Evolutionary conservation across 2,888 invertebrate species (phyloP).

Genomic region (Agriopis marginaria): DNA sequence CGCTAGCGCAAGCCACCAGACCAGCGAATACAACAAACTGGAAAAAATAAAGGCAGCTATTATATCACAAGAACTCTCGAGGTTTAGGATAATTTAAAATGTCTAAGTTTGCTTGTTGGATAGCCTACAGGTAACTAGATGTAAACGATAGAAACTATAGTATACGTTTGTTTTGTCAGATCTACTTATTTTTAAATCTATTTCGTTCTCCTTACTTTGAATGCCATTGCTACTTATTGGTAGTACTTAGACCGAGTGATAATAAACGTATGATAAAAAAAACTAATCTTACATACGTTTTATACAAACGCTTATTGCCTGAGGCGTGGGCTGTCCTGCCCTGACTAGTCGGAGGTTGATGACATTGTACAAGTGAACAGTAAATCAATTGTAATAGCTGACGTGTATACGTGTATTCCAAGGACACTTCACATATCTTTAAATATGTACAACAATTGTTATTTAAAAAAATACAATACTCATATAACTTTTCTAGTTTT

Average conservation of each 20-base stretch:
- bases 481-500: too few relatives aligned
- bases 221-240: slow-evolving; percentile 43
- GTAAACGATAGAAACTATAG: background rate
- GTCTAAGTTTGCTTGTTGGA: too few relatives aligned
- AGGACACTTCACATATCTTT: background rate
- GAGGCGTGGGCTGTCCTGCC: slow-evolving; percentile 31
- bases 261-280: slow-evolving; percentile 36
- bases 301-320: slow-evolving; percentile 40
- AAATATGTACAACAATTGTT: background rate
- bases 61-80: background rate
- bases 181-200: background rate
- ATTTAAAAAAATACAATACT: too few relatives aligned
- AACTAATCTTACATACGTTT: slow-evolving; percentile 32
- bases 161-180: background rate
- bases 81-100: background rate
- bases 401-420: background rate
- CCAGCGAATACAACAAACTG: slow-evolving; percentile 52
- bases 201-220: slow-evolving; percentile 34
- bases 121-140: background rate
- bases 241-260: slow-evolving; percentile 36
- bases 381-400: slow-evolving; percentile 8
- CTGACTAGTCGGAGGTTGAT: slow-evolving; percentile 14
- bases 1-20: slow-evolving; percentile 49
- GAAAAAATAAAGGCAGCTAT: background rate
- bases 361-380: slow-evolving; percentile 19